phyloP scores from a whole-genome alignment of 2,888 invertebrate genomes.

The Eubasilissa splendida region DNA sequence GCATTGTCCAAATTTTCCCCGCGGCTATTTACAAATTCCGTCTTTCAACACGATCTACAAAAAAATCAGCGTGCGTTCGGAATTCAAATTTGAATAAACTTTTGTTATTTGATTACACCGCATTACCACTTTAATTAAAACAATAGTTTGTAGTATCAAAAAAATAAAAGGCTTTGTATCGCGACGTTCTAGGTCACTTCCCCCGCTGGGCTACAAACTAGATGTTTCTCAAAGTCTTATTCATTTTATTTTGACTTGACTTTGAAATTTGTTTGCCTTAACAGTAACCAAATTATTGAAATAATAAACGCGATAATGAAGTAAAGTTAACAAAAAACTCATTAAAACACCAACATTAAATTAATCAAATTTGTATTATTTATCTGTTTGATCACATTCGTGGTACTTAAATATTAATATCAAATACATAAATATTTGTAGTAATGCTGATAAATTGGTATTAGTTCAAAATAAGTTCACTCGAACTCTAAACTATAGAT shows the following conservation, averaged over 20 bases:
- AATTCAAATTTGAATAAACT: constrained; percentile 56
- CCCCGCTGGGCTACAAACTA: constrained; percentile 10
- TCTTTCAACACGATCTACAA: constrained; percentile 39
- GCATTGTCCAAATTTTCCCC: constrained; percentile 16
- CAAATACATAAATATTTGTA: too few relatives aligned
- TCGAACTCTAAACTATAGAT: too few relatives aligned
- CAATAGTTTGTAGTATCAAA: constrained; percentile 51
- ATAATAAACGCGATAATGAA: too few relatives aligned
- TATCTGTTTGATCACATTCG: too few relatives aligned
- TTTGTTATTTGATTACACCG: constrained; percentile 55
- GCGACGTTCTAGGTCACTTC: constrained; percentile 56
- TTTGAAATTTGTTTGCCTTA: too few relatives aligned
- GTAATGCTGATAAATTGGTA: too few relatives aligned
- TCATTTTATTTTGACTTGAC: not conserved
- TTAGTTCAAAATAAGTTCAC: too few relatives aligned
- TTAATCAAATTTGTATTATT: too few relatives aligned
- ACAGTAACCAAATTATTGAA: too few relatives aligned
- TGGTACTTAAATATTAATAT: too few relatives aligned
- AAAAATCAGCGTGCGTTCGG: constrained; percentile 46
- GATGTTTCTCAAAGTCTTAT: constrained; percentile 3
- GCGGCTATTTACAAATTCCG: constrained; percentile 32
- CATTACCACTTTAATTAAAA: constrained; percentile 55
- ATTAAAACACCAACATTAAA: too few relatives aligned
- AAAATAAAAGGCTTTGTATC: constrained; percentile 46
- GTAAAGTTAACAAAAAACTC: too few relatives aligned